Conservation (phyloP, 37 sponge, comb jelly and placozoan genomes). For the Amphimedon queenslandica region DNA sequence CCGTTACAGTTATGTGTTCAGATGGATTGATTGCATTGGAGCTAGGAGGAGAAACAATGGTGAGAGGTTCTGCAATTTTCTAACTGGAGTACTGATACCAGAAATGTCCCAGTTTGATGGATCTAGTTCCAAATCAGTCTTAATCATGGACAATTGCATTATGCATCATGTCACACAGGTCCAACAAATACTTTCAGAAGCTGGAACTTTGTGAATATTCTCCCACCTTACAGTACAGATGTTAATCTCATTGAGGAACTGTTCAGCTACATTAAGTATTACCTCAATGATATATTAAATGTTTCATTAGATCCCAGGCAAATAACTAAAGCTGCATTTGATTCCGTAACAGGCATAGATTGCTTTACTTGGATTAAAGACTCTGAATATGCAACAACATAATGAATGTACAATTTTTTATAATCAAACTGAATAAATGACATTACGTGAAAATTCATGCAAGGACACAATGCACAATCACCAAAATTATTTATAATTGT, state of each 20-base stretch:
- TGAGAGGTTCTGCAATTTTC: slow-evolving; percentile 30
- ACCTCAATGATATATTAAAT: background rate
- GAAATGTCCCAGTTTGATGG: slow-evolving; percentile 24
- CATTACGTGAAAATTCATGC: background rate
- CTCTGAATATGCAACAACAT: background rate
- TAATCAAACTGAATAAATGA: background rate
- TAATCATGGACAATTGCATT: background rate
- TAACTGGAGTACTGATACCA: slow-evolving; percentile 32
- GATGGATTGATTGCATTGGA: slow-evolving; percentile 35
- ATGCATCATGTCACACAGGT: background rate
- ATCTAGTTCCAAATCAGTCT: background rate
- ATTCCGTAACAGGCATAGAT: background rate
- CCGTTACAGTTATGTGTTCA: slow-evolving; percentile 22
- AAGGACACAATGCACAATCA: too few species aligned
- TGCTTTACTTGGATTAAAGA: background rate
- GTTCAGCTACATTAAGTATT: background rate
- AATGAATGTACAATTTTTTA: background rate
- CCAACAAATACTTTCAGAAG: background rate
- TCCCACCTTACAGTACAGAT: background rate
- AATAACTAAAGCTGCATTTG: background rate
- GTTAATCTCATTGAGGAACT: background rate
- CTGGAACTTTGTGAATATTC: background rate
- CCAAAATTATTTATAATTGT: background rate
- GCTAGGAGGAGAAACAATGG: slow-evolving; percentile 25
- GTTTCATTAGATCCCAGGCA: background rate